Percentiles rank a stretch among this genome's conserved stretches.
Conservation (phyloP, 2,888 invertebrate species). For the Conus canariensis region DNA sequence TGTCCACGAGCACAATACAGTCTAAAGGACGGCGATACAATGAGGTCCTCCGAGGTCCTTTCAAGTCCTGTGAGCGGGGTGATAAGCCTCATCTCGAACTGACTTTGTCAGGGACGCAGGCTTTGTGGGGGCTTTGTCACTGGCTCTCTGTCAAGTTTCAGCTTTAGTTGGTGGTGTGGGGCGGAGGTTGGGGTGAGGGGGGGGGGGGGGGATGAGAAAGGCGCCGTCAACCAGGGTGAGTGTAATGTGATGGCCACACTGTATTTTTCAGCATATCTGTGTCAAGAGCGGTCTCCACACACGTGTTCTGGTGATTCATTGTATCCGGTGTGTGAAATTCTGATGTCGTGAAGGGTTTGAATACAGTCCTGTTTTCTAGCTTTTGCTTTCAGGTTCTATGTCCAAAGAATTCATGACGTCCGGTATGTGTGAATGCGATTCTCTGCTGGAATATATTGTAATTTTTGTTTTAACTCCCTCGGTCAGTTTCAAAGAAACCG, state of each 20-base stretch:
- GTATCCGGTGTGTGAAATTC: no score
- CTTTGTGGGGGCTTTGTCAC: conserved; percentile 1
- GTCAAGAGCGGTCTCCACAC: neutral
- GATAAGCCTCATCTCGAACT: neutral
- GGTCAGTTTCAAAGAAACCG: no score
- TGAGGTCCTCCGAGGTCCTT: neutral
- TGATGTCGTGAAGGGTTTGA: no score
- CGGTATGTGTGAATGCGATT: no score
- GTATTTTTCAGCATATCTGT: neutral
- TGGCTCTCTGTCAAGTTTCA: conserved; percentile 9
- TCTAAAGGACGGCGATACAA: conserved; percentile 20
- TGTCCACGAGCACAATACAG: neutral
- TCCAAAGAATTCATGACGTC: no score
- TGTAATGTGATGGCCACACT: neutral
- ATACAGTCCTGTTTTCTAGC: no score
- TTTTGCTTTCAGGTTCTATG: no score
- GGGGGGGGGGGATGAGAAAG: neutral
- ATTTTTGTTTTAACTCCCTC: no score
- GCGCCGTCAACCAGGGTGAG: neutral
- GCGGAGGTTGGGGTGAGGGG: neutral
- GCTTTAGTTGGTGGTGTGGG: neutral
- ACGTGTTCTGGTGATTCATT: neutral
- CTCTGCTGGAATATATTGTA: no score
- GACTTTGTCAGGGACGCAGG: neutral
- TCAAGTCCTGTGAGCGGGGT: neutral